These are phyloP conservation scores for Drosophila tristis DNA, from an alignment of 1,140 invertebrate species.

Conservation along the genomic window DNA sequence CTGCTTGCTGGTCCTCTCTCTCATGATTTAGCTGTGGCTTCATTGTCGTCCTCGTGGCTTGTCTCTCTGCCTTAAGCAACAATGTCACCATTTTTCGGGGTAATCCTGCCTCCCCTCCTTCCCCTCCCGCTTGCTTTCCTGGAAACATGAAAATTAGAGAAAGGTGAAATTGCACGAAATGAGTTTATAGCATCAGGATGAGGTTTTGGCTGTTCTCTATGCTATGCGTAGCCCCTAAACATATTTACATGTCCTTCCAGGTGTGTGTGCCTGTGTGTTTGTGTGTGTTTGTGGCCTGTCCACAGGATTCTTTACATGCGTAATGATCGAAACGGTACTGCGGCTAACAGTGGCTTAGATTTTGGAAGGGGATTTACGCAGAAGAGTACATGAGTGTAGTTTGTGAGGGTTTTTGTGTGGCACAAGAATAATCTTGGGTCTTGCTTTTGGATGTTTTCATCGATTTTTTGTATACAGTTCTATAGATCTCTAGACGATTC, in stretches of 20 bases:
- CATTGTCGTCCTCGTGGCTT: constrained; percentile 1
- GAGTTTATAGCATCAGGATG: constrained; percentile 47
- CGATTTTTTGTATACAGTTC: no score
- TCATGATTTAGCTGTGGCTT: constrained; percentile 54
- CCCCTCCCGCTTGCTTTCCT: constrained; percentile 10
- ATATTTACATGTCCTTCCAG: constrained; percentile 61
- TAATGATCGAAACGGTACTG: constrained; percentile 41
- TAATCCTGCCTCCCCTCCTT: constrained; percentile 7
- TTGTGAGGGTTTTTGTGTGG: neutral
- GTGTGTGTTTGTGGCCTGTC: constrained; percentile 1
- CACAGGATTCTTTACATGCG: constrained; percentile 48
- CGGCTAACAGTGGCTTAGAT: constrained; percentile 14
- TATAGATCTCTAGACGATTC: no score
- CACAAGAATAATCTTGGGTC: no score
- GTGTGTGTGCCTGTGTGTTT: constrained; percentile 19
- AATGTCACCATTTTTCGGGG: constrained; percentile 62
- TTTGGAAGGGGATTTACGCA: neutral
- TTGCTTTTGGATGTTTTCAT: no score
- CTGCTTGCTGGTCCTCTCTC: constrained; percentile 34
- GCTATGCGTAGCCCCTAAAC: constrained; percentile 48
- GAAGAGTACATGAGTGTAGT: no score
- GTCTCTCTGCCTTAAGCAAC: constrained; percentile 44
- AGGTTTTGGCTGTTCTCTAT: no score
- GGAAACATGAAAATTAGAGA: constrained; percentile 73
- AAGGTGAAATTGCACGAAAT: constrained; percentile 74